These are phyloP conservation scores for Pegoplata infirma DNA, from an alignment of 2,888 invertebrate species.

Conservation along the genomic window DNA sequence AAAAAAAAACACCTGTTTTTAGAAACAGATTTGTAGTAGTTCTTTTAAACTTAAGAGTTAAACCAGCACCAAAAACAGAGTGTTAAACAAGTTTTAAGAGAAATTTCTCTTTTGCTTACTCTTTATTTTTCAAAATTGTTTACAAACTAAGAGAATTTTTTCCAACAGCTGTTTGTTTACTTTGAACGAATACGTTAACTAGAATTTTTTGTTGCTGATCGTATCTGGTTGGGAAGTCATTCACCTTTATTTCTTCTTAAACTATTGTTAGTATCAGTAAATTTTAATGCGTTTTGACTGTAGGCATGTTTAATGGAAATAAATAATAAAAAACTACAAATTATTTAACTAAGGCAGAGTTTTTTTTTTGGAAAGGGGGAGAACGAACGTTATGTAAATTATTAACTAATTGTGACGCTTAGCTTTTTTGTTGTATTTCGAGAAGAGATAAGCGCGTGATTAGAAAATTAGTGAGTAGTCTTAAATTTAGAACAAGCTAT, in stretches of 20 bases:
- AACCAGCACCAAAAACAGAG: background rate
- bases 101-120: background rate
- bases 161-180: constrained; percentile 4
- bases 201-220: background rate
- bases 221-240: constrained; percentile 16
- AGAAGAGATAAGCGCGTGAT: too few species aligned
- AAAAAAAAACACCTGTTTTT: background rate
- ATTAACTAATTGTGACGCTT: background rate
- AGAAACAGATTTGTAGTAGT: too few species aligned
- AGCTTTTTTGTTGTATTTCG: background rate
- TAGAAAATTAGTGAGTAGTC: too few species aligned
- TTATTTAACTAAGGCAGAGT: background rate
- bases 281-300: constrained; percentile 2
- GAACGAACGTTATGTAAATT: background rate
- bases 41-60: background rate
- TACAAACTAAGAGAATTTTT: background rate
- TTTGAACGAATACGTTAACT: background rate
- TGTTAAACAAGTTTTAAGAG: too few species aligned
- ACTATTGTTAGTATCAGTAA: constrained; percentile 5
- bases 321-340: background rate
- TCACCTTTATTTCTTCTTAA: constrained; percentile 9
- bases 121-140: too few species aligned
- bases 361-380: background rate
- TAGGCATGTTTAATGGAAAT: background rate
- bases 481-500: too few species aligned